Conservation (phyloP, 2,797 vertebrate species). For the Galago senegalensis region DNA sequence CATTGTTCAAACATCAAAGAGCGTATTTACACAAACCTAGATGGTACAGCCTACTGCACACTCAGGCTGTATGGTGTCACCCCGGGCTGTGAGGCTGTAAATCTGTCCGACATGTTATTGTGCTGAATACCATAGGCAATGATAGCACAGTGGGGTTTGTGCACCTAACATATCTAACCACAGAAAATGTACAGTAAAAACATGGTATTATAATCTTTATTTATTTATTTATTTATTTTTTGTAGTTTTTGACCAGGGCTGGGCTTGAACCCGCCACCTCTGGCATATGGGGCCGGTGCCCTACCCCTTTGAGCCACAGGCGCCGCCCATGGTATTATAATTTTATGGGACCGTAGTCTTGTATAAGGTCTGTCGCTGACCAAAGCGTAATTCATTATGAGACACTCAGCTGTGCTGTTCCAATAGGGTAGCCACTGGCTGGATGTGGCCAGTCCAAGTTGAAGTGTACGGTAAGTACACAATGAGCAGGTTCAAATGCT, state of each 20-base stretch:
- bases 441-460: not conserved
- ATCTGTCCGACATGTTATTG: not conserved
- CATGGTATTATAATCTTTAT: not conserved
- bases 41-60: not conserved
- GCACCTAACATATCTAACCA: not conserved
- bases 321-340: not conserved
- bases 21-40: not conserved
- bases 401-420: not conserved
- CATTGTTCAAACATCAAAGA: not conserved
- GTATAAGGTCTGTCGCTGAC: not conserved
- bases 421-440: rapidly evolving
- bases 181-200: not conserved
- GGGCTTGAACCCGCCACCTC: too few species aligned
- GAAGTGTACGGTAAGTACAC: not conserved
- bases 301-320: too few species aligned
- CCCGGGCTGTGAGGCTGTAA: not conserved
- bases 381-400: not conserved
- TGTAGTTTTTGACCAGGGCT: too few species aligned
- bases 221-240: too few species aligned
- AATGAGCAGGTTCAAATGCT: not conserved
- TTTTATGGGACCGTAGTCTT: not conserved
- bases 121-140: not conserved
- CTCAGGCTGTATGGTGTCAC: not conserved
- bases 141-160: not conserved
- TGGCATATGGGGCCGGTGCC: too few species aligned